Percentiles rank a stretch among this genome's conserved stretches.
phyloP scores from a whole-genome alignment of 2,113 vertebrate genomes.

The Seriola dumerili region DNA sequence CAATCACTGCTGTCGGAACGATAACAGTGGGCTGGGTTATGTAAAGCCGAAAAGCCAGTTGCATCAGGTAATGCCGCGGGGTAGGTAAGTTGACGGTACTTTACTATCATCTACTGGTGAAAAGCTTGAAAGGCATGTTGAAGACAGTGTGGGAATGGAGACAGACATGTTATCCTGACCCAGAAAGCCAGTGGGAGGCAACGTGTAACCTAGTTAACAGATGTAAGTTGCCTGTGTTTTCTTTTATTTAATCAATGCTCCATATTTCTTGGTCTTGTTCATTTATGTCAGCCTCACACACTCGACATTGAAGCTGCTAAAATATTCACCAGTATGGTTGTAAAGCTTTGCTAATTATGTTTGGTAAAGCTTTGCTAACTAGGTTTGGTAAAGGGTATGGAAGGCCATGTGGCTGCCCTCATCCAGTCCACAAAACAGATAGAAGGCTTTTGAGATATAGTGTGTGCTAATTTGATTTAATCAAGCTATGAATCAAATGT shows the following conservation, averaged over 20 bases:
- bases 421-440: background rate
- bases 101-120: conserved; percentile 43
- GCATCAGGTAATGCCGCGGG: conserved; percentile 29
- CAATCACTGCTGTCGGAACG: conserved; percentile 20
- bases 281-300: background rate
- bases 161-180: background rate
- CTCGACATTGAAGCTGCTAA: background rate
- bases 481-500: background rate
- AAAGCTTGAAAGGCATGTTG: conserved; percentile 6
- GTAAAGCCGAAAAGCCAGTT: conserved; percentile 21
- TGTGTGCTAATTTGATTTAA: conserved; percentile 2
- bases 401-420: background rate
- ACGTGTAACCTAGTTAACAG: background rate
- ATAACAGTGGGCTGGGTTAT: background rate
- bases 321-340: background rate
- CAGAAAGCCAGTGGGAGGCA: background rate
- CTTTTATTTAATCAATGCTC: background rate
- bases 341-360: background rate
- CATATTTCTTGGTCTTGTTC: no score
- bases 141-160: background rate
- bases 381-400: background rate
- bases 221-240: background rate
- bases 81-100: background rate
- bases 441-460: no score
- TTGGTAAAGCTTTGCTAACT: background rate